A percentile compares a stretch with the other conserved stretches of the same genome.
Evolutionary conservation across 2,113 vertebrate genomes (phyloP).

Genomic region (Petrocephalus zakoni): DNA sequence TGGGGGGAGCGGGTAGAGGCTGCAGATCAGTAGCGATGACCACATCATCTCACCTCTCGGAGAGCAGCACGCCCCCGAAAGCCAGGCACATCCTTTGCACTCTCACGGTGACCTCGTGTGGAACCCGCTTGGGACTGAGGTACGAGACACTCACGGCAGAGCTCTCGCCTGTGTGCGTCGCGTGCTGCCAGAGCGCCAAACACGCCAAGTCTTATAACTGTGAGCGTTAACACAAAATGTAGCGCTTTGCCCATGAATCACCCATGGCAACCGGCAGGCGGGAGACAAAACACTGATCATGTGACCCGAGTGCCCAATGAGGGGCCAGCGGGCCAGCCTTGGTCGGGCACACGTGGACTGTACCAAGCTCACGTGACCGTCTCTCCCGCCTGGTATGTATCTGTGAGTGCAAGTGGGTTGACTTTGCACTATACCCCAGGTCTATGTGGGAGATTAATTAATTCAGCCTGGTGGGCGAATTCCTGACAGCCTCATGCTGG

Average conservation of each 20-base stretch:
- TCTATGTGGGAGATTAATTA: neutral
- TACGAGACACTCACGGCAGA: neutral
- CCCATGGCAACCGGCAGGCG: neutral
- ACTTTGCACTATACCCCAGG: neutral
- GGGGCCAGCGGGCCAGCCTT: neutral
- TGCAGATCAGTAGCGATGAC: neutral
- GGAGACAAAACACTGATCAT: neutral
- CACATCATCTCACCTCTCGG: neutral
- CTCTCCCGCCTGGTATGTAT: neutral
- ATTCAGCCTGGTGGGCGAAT: neutral
- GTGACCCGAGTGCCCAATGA: neutral
- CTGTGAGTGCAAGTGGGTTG: neutral
- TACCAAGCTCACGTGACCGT: neutral
- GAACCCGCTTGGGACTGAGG: neutral
- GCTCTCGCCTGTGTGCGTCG: neutral
- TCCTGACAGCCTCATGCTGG: neutral
- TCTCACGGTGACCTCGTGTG: neutral
- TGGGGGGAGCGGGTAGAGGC: neutral
- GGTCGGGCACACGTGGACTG: neutral
- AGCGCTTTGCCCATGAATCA: neutral
- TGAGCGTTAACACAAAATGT: neutral
- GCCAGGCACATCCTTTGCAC: neutral
- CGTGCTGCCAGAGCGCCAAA: neutral
- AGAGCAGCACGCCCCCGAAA: neutral
- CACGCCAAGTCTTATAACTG: neutral